Percentiles rank a stretch among this genome's conserved stretches.
Conservation (phyloP, 2,113 vertebrate genomes). For the Corythornis cristatus region DNA sequence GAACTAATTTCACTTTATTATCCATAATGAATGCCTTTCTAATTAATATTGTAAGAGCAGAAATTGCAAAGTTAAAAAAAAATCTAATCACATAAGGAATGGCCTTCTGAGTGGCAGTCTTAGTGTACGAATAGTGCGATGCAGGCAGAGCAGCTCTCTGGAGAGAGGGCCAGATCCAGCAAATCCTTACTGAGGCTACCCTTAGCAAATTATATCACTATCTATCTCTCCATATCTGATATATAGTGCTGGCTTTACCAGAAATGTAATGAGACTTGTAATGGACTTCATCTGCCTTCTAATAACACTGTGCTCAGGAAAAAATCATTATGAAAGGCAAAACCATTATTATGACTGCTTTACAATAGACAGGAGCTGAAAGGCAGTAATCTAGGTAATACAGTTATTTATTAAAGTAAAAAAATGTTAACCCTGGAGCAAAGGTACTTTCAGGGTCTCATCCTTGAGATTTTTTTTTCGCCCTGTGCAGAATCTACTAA, state of each 20-base stretch:
- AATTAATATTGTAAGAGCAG: slow-evolving; percentile 6
- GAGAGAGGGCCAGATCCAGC: background rate
- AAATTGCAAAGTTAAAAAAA: slow-evolving; percentile 22
- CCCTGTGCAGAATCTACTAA: background rate
- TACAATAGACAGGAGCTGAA: background rate
- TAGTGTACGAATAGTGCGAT: background rate
- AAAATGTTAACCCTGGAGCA: background rate
- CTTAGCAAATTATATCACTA: background rate
- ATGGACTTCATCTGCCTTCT: slow-evolving; percentile 29
- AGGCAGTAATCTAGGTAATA: background rate
- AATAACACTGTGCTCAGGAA: background rate
- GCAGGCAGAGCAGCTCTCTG: background rate
- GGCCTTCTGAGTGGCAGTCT: background rate
- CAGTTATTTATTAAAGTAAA: slow-evolving; percentile 18
- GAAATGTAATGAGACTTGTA: slow-evolving; percentile 29
- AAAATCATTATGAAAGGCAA: slow-evolving; percentile 21
- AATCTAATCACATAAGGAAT: background rate
- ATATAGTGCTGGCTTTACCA: background rate
- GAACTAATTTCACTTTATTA: slow-evolving; percentile 43
- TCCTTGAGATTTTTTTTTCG: background rate
- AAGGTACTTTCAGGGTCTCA: background rate
- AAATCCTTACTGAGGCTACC: background rate
- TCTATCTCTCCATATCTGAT: background rate
- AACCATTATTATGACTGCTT: background rate
- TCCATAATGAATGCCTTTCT: background rate